Conservation (phyloP, 2,888 invertebrate species). For the Mythimna albipuncta region DNA sequence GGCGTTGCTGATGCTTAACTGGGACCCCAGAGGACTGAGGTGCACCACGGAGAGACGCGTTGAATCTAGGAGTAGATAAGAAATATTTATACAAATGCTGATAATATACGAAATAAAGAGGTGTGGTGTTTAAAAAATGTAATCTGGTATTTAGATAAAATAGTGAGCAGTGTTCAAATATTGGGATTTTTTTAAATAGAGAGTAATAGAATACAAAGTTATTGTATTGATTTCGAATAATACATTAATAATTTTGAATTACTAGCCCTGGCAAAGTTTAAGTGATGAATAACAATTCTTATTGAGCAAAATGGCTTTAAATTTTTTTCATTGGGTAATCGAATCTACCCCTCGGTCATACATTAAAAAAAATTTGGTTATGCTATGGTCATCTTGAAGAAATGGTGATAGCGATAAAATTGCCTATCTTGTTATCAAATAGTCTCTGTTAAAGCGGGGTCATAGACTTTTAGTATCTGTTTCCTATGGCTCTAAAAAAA, state of each 20-base stretch:
- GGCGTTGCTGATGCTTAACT: constrained; percentile 95
- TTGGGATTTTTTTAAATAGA: background rate
- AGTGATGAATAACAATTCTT: background rate
- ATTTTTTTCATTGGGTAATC: no score
- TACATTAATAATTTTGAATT: background rate
- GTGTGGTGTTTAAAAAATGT: background rate
- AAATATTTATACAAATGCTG: background rate
- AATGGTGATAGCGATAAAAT: background rate
- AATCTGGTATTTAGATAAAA: background rate
- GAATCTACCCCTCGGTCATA: background rate
- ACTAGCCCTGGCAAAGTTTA: no score
- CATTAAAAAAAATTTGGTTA: background rate
- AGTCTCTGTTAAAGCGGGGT: background rate
- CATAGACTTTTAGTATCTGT: background rate
- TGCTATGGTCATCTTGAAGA: background rate
- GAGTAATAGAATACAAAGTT: no score
- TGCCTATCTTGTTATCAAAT: background rate
- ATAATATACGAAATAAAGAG: background rate
- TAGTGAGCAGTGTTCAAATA: background rate
- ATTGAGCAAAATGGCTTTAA: background rate
- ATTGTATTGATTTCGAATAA: background rate
- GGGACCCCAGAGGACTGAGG: constrained; percentile 95
- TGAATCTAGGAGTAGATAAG: constrained; percentile 89
- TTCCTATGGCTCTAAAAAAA: background rate
- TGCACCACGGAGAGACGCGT: constrained; percentile 95